These are phyloP conservation scores for Catharus fuscescens DNA, from an alignment of 2,113 vertebrate species.

Conservation along the genomic window DNA sequence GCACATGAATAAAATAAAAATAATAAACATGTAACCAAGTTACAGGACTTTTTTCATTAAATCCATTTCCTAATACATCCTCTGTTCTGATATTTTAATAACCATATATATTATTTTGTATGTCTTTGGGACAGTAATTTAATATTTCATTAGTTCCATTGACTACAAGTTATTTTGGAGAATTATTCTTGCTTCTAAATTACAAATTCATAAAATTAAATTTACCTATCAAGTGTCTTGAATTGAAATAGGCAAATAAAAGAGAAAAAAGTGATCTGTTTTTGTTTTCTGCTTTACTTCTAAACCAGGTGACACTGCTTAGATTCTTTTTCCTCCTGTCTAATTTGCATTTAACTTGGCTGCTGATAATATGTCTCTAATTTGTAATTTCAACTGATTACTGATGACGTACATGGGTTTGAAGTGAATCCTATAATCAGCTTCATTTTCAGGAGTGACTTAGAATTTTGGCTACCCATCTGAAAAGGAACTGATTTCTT, in stretches of 20 bases:
- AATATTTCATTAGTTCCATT: neutral
- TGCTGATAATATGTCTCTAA: conserved; percentile 60
- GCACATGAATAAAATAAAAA: neutral
- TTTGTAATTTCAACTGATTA: conserved; percentile 67
- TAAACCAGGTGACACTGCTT: conserved; percentile 47
- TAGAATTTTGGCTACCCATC: conserved; percentile 43
- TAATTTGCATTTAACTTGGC: conserved; percentile 62
- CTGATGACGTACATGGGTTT: conserved; percentile 56
- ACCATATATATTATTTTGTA: neutral
- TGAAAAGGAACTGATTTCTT: conserved; percentile 45
- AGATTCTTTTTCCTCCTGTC: conserved; percentile 10
- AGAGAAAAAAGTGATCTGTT: neutral
- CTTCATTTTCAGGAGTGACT: conserved; percentile 55
- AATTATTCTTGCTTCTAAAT: neutral
- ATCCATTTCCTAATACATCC: neutral
- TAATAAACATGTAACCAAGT: neutral
- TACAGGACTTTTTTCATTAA: neutral
- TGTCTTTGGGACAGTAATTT: neutral
- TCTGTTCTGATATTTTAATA: neutral
- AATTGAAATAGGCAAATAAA: neutral
- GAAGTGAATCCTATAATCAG: conserved; percentile 67
- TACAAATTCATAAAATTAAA: neutral
- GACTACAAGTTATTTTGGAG: neutral
- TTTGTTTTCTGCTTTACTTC: conserved; percentile 19
- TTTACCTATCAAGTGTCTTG: neutral